Evolutionary conservation across 2,888 invertebrate species (phyloP), one percentile per base, ranked within the genome.

Genomic region (Spisula subtruncata): DNA sequence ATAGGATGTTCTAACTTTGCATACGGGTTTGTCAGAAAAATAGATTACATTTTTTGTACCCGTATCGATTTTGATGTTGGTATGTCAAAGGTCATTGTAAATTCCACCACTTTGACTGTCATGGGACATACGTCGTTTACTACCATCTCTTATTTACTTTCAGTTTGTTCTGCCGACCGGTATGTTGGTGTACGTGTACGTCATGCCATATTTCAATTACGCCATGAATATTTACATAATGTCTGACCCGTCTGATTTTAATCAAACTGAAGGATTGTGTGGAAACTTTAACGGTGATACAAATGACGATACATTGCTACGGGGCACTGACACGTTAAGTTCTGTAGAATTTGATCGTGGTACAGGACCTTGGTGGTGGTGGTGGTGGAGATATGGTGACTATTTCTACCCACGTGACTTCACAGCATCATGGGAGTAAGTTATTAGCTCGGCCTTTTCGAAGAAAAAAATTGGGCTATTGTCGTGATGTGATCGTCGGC

Each of bases 351-450:
- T 25, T 14, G n/a, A 25, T 12, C 32, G 25, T 35, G 56, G 60
- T 0, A 32, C 0, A 20, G 79, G 86, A 35, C 6, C 12, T 41
- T 83, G 60, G 35, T 35, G 84, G 60, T 84, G 48, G 32, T 48
- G n/a, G 48, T 84, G 84, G 84, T 18, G 18, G n/a, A 75, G 84
- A 75, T 71, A 32, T 46, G 51, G 29, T 51, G 75, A 84, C 18
- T 75, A 75, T 48, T 84, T 75, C 75, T 83, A 79, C 29, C 88
- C 88, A 18, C 54, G 85, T 54, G 54, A 60, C 1, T 88, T 88
- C 56, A 56, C 88, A 0, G 81, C 51, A n/a, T 88, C 88, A 0
- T 88, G 88, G 88, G 85, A 80, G 88, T 88, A 85, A 60, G 54
- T 48, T 25, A 29, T 51, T 56, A 32, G n/a, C 56, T 32, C 16